Base-by-base conservation (phyloP, 2,888 invertebrate genomes). In the Allolobophora icterica region DNA sequence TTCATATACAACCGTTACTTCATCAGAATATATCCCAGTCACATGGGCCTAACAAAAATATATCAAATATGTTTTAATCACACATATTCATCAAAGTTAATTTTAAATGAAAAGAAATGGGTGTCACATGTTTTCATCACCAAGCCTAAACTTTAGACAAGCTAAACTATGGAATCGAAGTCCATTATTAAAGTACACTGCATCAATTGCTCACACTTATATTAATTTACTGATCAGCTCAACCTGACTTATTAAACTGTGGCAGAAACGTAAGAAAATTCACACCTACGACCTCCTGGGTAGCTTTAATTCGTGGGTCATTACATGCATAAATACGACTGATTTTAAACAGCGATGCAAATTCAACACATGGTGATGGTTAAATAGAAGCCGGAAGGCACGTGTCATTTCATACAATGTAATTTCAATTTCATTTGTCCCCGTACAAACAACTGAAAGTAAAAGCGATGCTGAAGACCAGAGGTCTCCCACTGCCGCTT, bases 1-100 rank as follows among this genome's bases (percentile, higher is more conserved):
- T 33, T 87, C 87, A 87, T 13, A 87, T 19, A 87, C 87, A 87
- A 87, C 87, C 21, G 87, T 38, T 35, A 87, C 87, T 87, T 87
- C 87, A 87, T 87, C 87, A 21, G 87, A 35, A 87, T 87, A 87
- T 34, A 87, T 87, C 38, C 38, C 38, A 21, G 87, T 87, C 33
- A 87, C 87, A 38, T 87, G 34, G 38, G 87, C 87, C 87, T 87
- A 38, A 87, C 19, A 17, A 87, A 87, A 35, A 87, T 24, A 71
- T 71, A 71, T 71, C 30, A n/a, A 6, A 71, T n/a, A n/a, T 71
- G 71, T 11, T 71, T 71, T 71, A 71, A 8, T 71, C 71, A 71
- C 71, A 71, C 2, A 71, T 71, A n/a, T 71, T 21, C 1, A 71
- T 71, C 71, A n/a, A 30, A 71, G n/a, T 11, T n/a, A 71, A n/a